Evolutionary conservation across 2,113 vertebrate species (phyloP).

Genomic region (Alectura lathami): DNA sequence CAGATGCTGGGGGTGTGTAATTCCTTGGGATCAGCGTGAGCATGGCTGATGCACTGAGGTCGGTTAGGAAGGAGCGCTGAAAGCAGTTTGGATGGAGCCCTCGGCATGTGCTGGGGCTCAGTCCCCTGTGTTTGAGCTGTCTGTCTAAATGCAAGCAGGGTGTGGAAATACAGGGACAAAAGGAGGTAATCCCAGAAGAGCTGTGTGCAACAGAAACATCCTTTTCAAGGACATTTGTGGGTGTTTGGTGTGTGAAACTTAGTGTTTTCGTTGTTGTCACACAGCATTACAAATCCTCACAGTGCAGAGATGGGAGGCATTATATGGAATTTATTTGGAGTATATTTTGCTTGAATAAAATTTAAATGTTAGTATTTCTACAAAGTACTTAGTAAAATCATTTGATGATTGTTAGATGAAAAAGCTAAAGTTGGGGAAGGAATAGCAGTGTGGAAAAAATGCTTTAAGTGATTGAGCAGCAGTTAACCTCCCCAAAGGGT

Average conservation of each 20-base stretch:
- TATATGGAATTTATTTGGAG: neutral
- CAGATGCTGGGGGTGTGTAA: neutral
- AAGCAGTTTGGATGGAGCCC: neutral
- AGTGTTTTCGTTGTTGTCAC: neutral
- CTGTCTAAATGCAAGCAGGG: neutral
- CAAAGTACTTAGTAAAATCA: neutral
- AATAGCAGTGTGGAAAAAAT: neutral
- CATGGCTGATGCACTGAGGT: neutral
- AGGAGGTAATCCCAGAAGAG: neutral
- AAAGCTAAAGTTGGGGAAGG: neutral
- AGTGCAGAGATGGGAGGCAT: neutral
- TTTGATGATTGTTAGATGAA: neutral
- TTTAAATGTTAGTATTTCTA: neutral
- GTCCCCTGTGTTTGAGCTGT: neutral
- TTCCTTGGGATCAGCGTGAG: neutral
- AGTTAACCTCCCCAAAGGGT: neutral
- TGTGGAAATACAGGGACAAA: neutral
- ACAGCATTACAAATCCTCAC: neutral
- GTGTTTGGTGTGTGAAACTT: neutral
- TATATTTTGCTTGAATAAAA: neutral
- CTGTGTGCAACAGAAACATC: neutral
- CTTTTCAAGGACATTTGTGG: too few relatives aligned
- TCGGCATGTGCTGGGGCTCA: too few relatives aligned
- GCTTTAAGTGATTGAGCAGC: neutral
- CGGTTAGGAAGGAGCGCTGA: neutral